Evolutionary conservation across 2,113 vertebrate species (phyloP).

Genomic region (Hemicordylus capensis): DNA sequence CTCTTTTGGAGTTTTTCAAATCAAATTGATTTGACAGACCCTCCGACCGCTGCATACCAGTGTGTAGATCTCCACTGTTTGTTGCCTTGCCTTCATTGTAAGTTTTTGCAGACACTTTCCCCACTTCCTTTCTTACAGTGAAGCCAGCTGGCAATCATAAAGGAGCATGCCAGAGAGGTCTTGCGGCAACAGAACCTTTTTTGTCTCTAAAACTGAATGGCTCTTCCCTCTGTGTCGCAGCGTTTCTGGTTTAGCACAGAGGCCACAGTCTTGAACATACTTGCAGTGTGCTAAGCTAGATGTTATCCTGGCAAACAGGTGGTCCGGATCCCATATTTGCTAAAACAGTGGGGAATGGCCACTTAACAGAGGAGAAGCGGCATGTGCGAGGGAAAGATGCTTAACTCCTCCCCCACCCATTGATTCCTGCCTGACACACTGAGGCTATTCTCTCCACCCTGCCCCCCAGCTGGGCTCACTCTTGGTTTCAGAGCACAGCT

Average conservation of each 20-base stretch:
- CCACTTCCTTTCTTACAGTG: slow-evolving; percentile 59
- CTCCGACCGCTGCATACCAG: slow-evolving; percentile 64
- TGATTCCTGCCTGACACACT: background rate
- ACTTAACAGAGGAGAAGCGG: background rate
- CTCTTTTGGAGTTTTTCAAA: slow-evolving; percentile 51
- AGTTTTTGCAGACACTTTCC: slow-evolving; percentile 67
- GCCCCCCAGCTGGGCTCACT: background rate
- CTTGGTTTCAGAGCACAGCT: background rate
- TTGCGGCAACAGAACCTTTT: slow-evolving; percentile 39
- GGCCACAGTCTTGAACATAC: background rate
- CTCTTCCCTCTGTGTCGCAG: slow-evolving; percentile 9
- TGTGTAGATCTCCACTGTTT: slow-evolving; percentile 57
- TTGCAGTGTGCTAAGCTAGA: background rate
- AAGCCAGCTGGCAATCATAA: slow-evolving; percentile 65
- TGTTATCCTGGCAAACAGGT: background rate
- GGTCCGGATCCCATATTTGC: background rate
- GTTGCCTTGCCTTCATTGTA: slow-evolving; percentile 48
- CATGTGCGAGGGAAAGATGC: background rate
- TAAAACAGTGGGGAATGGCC: background rate
- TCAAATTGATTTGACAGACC: slow-evolving; percentile 57
- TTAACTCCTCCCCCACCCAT: background rate
- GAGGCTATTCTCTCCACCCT: background rate
- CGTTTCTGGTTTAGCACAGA: background rate
- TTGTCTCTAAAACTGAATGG: slow-evolving; percentile 18
- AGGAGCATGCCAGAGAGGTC: slow-evolving; percentile 49